These are phyloP conservation scores for Meda fulgida DNA, from an alignment of 2,797 vertebrate genomes.

Conservation along the genomic window DNA sequence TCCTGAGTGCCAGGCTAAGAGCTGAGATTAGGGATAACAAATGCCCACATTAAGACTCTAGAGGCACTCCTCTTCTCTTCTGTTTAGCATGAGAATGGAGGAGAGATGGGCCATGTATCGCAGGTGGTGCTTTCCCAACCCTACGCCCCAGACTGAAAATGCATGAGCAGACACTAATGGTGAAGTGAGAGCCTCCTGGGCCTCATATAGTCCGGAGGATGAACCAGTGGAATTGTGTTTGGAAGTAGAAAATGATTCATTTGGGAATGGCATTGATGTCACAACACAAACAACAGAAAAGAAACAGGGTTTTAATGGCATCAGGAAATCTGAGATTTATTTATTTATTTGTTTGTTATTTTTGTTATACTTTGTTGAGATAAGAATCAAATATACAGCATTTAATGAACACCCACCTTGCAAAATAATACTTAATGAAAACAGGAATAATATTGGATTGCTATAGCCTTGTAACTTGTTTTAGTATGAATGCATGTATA, in stretches of 20 bases:
- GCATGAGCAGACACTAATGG: slow-evolving; percentile 46
- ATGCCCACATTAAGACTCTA: slow-evolving; percentile 38
- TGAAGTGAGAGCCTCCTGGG: slow-evolving; percentile 37
- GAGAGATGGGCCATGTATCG: slow-evolving; percentile 9
- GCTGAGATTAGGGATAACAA: slow-evolving; percentile 27
- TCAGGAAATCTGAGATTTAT: slow-evolving; percentile 38
- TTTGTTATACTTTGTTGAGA: not conserved
- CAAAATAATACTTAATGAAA: not conserved
- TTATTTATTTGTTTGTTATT: not conserved
- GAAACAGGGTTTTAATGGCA: slow-evolving; percentile 16
- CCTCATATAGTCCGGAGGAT: slow-evolving; percentile 23
- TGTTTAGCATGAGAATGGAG: slow-evolving; percentile 58
- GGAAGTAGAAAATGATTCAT: slow-evolving; percentile 44
- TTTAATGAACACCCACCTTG: slow-evolving; percentile 10
- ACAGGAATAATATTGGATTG: not conserved
- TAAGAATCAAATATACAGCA: not conserved
- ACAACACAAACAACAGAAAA: slow-evolving; percentile 35
- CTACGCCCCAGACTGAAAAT: slow-evolving; percentile 25
- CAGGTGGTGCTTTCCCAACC: slow-evolving; percentile 43
- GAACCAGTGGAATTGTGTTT: slow-evolving; percentile 42
- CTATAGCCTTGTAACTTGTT: not conserved
- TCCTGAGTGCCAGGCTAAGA: slow-evolving; percentile 24
- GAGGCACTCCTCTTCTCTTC: slow-evolving; percentile 28
- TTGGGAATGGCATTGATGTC: slow-evolving; percentile 50
- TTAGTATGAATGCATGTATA: not conserved